phyloP scores from a whole-genome alignment of 2,113 vertebrate species.

The Chaenogobius annularis region DNA sequence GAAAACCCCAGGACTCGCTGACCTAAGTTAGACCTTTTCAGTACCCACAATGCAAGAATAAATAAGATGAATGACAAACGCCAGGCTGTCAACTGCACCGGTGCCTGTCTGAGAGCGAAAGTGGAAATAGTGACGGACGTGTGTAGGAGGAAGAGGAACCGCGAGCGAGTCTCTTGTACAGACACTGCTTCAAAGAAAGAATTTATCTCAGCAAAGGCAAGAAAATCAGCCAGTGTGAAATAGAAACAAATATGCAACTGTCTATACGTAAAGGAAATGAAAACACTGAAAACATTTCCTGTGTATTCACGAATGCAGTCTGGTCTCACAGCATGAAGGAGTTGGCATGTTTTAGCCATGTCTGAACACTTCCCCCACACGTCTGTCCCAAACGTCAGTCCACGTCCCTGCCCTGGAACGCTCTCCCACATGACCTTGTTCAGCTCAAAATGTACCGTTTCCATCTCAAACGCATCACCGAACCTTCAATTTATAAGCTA shows the following conservation, averaged over 20 bases:
- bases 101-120: neutral
- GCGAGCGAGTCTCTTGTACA: conserved; percentile 51
- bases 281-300: neutral
- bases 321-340: too few relatives aligned
- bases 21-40: neutral
- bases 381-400: too few relatives aligned
- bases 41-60: neutral
- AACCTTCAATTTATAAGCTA: too few relatives aligned
- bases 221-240: neutral
- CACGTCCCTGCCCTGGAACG: too few relatives aligned
- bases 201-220: neutral
- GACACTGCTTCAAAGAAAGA: neutral
- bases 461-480: too few relatives aligned
- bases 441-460: too few relatives aligned
- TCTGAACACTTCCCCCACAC: too few relatives aligned
- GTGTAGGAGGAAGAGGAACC: conserved; percentile 55
- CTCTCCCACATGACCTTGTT: too few relatives aligned
- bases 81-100: neutral
- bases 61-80: neutral
- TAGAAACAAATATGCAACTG: neutral
- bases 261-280: neutral
- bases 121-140: conserved; percentile 54
- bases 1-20: too few relatives aligned
- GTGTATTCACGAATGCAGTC: too few relatives aligned
- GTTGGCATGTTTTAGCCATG: too few relatives aligned